These are phyloP conservation scores for Ceratotherium simum DNA, from an alignment of 2,113 vertebrate species.

Conservation along the genomic window DNA sequence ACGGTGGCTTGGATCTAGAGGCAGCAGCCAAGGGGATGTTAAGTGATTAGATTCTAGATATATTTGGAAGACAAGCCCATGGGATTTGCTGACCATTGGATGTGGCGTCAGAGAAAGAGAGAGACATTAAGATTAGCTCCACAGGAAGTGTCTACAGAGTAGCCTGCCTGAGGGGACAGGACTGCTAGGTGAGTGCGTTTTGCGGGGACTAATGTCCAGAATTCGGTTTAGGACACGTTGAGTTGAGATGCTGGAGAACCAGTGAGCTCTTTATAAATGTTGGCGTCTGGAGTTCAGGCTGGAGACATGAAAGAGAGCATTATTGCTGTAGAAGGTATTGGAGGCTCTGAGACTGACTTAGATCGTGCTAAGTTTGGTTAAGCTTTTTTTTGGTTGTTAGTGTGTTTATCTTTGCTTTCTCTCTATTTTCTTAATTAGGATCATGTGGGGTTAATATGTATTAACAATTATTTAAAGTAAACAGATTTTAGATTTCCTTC, in stretches of 20 bases:
- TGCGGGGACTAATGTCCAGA: background rate
- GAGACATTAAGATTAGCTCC: background rate
- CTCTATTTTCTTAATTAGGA: background rate
- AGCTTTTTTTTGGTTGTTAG: no score
- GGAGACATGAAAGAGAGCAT: accelerated
- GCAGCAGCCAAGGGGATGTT: background rate
- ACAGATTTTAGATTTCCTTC: background rate
- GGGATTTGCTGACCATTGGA: background rate
- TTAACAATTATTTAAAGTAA: background rate
- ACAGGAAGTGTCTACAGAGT: background rate
- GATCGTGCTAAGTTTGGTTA: background rate
- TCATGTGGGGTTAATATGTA: background rate
- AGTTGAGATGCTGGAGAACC: background rate
- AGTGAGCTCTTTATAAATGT: accelerated
- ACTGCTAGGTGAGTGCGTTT: accelerated
- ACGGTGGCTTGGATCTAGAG: background rate
- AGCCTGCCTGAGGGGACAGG: background rate
- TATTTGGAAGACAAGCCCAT: background rate
- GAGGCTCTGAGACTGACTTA: background rate
- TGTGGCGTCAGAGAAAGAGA: background rate
- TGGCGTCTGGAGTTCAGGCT: background rate
- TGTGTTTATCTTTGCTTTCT: background rate
- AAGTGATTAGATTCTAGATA: background rate
- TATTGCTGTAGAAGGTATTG: accelerated
- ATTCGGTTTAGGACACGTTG: background rate